Conservation (phyloP, 2,797 vertebrate genomes). For the Enteromius thamalakanensis region DNA sequence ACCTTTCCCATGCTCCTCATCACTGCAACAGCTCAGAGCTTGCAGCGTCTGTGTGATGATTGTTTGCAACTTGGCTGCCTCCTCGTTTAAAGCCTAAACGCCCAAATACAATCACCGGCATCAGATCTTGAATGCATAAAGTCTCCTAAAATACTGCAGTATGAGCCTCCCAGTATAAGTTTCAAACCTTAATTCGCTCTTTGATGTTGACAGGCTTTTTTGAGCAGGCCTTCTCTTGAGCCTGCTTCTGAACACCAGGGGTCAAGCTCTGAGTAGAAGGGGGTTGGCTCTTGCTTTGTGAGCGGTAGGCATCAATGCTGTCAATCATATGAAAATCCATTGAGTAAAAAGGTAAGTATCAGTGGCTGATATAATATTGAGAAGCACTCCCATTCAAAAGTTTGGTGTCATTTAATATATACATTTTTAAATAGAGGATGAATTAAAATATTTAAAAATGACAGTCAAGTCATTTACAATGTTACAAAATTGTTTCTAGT, state of each 20-base stretch:
- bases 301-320: slow-evolving; percentile 80
- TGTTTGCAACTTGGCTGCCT: slow-evolving; percentile 75
- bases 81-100: slow-evolving; percentile 75
- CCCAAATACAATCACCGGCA: background rate
- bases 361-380: background rate
- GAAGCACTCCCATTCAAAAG: too few species aligned
- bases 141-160: background rate
- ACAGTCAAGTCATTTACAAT: background rate
- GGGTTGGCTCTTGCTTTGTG: slow-evolving; percentile 68
- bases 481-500: background rate
- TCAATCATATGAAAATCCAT: background rate
- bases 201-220: slow-evolving; percentile 66
- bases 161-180: background rate
- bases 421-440: background rate
- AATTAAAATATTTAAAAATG: background rate
- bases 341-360: background rate
- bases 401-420: background rate
- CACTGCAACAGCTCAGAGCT: slow-evolving; percentile 82
- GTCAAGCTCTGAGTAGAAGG: slow-evolving; percentile 64
- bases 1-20: slow-evolving; percentile 81
- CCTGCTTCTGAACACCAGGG: slow-evolving; percentile 61
- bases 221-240: slow-evolving; percentile 55
- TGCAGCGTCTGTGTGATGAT: slow-evolving; percentile 81
- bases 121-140: background rate
- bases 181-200: slow-evolving; percentile 73